phyloP scores from a whole-genome alignment of 2,888 invertebrate genomes.

The Eumacrocentrus americanus region DNA sequence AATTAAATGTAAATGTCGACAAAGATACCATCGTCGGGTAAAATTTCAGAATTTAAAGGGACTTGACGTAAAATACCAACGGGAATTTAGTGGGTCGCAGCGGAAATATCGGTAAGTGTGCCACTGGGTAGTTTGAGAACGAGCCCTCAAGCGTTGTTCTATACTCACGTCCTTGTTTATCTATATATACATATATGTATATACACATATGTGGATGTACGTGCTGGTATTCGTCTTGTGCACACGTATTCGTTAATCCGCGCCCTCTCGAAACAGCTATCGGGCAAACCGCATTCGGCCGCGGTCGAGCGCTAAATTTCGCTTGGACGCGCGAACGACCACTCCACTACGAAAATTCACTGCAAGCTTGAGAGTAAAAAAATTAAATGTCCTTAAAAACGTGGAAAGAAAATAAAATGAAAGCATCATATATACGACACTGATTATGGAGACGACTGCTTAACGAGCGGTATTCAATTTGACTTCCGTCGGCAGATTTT shows the following conservation, averaged over 20 bases:
- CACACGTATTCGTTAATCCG: conserved; percentile 17
- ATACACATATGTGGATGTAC: neutral
- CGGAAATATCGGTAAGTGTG: neutral
- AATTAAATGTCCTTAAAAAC: no score
- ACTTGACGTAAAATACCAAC: neutral
- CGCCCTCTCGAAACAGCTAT: conserved; percentile 11
- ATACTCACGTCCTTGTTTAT: neutral
- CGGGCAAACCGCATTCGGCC: conserved; percentile 32
- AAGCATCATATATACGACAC: no score
- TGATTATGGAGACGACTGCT: no score
- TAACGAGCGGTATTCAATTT: neutral
- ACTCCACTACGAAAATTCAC: conserved; percentile 1
- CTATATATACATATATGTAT: neutral
- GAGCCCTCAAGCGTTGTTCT: neutral
- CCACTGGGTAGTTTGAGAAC: neutral
- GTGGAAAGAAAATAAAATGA: no score
- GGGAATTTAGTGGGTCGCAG: neutral
- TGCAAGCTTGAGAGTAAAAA: neutral
- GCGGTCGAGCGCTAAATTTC: conserved; percentile 38
- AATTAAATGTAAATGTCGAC: conserved; percentile 12
- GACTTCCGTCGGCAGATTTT: neutral
- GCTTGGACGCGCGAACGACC: conserved; percentile 29
- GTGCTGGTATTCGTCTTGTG: neutral
- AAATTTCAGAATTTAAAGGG: neutral
- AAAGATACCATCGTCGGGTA: neutral